phyloP scores from a whole-genome alignment of 1,140 invertebrate genomes.

The Octopus bimaculoides region DNA sequence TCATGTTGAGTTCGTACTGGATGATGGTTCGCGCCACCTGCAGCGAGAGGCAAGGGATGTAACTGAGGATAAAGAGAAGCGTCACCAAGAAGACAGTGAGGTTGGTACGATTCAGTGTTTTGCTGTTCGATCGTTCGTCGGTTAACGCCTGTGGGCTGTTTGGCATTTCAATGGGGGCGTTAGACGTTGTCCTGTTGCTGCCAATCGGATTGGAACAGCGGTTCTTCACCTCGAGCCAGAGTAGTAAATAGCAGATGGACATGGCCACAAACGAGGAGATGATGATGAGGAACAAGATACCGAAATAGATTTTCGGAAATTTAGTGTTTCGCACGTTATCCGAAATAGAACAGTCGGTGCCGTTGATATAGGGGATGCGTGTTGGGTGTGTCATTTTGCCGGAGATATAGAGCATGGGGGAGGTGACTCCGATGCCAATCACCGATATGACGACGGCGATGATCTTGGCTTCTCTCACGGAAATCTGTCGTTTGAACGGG shows the following conservation, averaged over 20 bases:
- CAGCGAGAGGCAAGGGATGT: conserved; percentile 27
- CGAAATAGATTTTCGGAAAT: conserved; percentile 9
- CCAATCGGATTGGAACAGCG: not conserved
- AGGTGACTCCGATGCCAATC: conserved; percentile 4
- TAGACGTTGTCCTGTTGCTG: not conserved
- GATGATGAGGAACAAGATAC: conserved; percentile 6
- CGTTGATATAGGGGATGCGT: not conserved
- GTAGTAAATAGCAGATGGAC: conserved; percentile 18
- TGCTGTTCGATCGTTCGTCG: not conserved
- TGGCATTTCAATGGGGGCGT: not conserved
- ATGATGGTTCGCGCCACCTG: conserved; percentile 17
- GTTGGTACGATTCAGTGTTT: conserved; percentile 5
- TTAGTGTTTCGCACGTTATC: conserved; percentile 7
- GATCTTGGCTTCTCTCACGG: conserved; percentile 12
- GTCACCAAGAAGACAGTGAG: conserved; percentile 25
- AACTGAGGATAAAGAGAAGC: conserved; percentile 32
- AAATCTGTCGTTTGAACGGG: conserved; percentile 27
- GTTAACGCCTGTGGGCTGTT: not conserved
- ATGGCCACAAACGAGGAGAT: conserved; percentile 14
- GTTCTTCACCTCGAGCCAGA: conserved; percentile 15
- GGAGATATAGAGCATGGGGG: conserved; percentile 9
- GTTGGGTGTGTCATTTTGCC: conserved; percentile 9
- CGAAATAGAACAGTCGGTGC: conserved; percentile 12
- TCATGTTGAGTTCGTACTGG: conserved; percentile 17
- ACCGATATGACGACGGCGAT: conserved; percentile 9